Evolutionary conservation across 2,888 invertebrate species (phyloP), one percentile per base, ranked within the genome.

Genomic region (Acrobasis repandana): DNA sequence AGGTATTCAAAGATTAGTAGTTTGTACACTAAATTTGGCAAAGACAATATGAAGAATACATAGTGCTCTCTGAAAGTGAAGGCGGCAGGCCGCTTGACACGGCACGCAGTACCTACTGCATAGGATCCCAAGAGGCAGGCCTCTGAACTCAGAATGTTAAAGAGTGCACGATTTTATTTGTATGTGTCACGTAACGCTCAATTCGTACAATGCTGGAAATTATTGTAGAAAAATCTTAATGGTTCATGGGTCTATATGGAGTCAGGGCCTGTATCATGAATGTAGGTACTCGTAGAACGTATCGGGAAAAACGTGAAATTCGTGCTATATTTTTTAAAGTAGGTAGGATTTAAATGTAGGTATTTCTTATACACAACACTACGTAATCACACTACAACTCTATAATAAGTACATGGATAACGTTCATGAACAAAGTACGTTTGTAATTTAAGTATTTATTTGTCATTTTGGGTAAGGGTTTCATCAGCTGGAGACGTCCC

Each of bases 11-110:
- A 70, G 67, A 67, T 59, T 63, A 70, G 65, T 70, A 67, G 67
- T 76, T 76, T 66, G 73, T 76, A 72, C 68, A 74, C 71, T 78
- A 77, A 71, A 73, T 84, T 85, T 83, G 82, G 83, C 82, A 83
- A 75, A 72, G 67, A 74, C 60, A 64, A 67, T 67, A 64, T 20
- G 60, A 61, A 65, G 60, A 65, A 68, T 61, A 64, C 51, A 68
- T 58, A 60, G 64, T 64, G 64, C 60, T 62, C 58, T 66, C 47
- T 59, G 48, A 63, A 61, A 58, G 60, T 68, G 68, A 67, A 66
- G 64, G 66, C 51, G 63, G 65, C 61, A 52, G 56, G 58, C 63
- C 54, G 60, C 56, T 61, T 63, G 64, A 61, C 62, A 43, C 43
- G 15, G 54, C 48, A 56, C 9, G 43, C 4, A 43, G 14, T 5